Percentiles rank a stretch among this genome's conserved stretches.
Evolutionary conservation across 2,888 invertebrate genomes (phyloP).

Genomic region (Pterobdella sp.): DNA sequence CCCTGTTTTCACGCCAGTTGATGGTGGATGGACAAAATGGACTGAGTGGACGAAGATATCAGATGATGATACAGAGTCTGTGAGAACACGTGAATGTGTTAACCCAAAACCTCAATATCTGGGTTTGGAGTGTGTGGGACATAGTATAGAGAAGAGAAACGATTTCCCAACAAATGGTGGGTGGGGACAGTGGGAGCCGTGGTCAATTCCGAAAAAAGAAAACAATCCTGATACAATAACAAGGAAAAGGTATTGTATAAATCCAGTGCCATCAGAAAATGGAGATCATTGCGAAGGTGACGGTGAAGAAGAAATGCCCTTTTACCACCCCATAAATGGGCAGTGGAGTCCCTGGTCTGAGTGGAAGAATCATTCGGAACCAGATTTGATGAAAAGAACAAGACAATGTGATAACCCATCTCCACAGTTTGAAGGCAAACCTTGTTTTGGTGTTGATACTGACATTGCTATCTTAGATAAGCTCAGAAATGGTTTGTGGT

Average conservation of each 20-base stretch:
- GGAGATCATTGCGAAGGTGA: conserved; percentile 11
- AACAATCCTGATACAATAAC: background rate
- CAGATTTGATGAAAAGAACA: background rate
- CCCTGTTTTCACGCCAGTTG: background rate
- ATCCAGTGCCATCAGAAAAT: conserved; percentile 15
- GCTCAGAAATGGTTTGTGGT: background rate
- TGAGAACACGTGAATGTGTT: conserved; percentile 3
- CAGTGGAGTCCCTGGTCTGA: conserved; percentile 10
- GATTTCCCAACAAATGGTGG: conserved; percentile 12
- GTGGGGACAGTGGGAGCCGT: conserved; percentile 18
- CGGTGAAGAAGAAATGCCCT: background rate
- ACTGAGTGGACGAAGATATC: conserved; percentile 13
- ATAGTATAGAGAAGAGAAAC: conserved; percentile 8
- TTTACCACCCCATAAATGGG: conserved; percentile 12
- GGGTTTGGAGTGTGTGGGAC: conserved; percentile 16
- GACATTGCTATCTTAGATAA: background rate
- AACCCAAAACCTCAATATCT: conserved; percentile 22
- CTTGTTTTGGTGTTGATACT: background rate
- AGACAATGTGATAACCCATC: background rate
- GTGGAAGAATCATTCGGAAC: background rate
- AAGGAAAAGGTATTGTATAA: conserved; percentile 19
- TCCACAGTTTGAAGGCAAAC: background rate
- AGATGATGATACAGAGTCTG: background rate
- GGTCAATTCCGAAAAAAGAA: conserved; percentile 2
- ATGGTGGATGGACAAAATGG: conserved; percentile 22